These are phyloP conservation scores for Epinephelus fuscoguttatus DNA, from an alignment of 2,113 vertebrate species.

Conservation along the genomic window DNA sequence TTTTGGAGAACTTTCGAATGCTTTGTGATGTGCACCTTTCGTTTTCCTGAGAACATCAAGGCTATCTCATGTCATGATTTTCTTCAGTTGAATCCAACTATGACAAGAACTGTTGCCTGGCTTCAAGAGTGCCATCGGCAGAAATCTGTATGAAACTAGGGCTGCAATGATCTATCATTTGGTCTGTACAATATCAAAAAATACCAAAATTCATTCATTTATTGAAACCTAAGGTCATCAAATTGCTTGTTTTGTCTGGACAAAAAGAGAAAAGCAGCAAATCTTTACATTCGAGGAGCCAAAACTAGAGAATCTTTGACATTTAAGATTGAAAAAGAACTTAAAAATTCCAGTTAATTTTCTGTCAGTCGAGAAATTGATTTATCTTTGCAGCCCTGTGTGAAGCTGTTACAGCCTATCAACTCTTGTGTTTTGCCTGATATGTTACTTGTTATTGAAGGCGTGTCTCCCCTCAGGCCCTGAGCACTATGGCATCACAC, in stretches of 20 bases:
- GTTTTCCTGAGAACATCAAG: neutral
- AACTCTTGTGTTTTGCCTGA: neutral
- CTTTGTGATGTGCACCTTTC: neutral
- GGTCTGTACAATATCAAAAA: neutral
- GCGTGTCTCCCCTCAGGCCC: constrained; percentile 11
- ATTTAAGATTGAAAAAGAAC: neutral
- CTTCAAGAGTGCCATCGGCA: neutral
- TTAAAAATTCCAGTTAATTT: neutral
- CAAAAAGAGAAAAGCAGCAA: neutral
- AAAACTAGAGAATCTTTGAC: neutral
- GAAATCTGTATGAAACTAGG: neutral
- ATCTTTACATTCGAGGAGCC: neutral
- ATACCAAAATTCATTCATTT: neutral
- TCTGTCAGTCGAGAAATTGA: neutral
- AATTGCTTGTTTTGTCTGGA: neutral
- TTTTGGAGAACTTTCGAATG: neutral
- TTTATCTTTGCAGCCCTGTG: neutral
- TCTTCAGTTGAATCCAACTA: neutral
- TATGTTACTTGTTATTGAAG: neutral
- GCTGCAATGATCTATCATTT: neutral
- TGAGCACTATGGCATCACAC: constrained; percentile 73
- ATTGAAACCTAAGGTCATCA: neutral
- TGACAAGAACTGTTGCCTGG: no score
- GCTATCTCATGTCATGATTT: neutral
- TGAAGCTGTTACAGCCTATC: neutral